A percentile compares a stretch with the other conserved stretches of the same genome.
Evolutionary conservation across 2,888 invertebrate species (phyloP).

Genomic region (Microctonus aethiopoides): DNA sequence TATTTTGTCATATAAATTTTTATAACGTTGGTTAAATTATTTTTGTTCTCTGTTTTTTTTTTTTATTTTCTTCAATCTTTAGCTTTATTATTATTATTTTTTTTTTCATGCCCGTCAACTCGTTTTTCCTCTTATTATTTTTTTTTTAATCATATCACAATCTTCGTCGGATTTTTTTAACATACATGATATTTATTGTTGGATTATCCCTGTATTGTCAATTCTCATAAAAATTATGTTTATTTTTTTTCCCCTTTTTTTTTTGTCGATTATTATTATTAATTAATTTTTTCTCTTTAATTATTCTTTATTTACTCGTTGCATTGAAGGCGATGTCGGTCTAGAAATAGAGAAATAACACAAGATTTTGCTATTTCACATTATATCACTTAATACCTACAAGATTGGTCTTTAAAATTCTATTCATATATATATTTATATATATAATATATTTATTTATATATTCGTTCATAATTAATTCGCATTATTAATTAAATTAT

Average conservation of each 20-base stretch:
- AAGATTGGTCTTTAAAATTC: conserved; percentile 32
- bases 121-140: conserved; percentile 22
- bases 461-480: background rate
- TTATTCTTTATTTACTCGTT: conserved; percentile 51
- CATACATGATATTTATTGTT: conserved; percentile 65
- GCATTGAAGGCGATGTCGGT: conserved; percentile 65
- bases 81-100: conserved; percentile 6
- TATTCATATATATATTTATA: conserved; percentile 20
- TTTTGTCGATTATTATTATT: conserved; percentile 33
- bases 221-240: conserved; percentile 52
- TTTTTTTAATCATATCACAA: conserved; percentile 44
- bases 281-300: conserved; percentile 28
- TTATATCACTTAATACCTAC: conserved; percentile 33
- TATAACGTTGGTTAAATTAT: conserved; percentile 33
- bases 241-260: conserved; percentile 37
- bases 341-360: conserved; percentile 63
- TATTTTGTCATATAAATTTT: conserved; percentile 38
- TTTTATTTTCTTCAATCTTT: background rate
- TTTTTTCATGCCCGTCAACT: conserved; percentile 31
- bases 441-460: conserved; percentile 16
- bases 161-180: conserved; percentile 49
- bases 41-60: conserved; percentile 14
- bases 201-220: conserved; percentile 68
- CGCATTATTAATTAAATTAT: conserved; percentile 12
- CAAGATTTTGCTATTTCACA: conserved; percentile 28